Conservation (phyloP, 2,113 vertebrate genomes). For the Carlito syrichta region DNA sequence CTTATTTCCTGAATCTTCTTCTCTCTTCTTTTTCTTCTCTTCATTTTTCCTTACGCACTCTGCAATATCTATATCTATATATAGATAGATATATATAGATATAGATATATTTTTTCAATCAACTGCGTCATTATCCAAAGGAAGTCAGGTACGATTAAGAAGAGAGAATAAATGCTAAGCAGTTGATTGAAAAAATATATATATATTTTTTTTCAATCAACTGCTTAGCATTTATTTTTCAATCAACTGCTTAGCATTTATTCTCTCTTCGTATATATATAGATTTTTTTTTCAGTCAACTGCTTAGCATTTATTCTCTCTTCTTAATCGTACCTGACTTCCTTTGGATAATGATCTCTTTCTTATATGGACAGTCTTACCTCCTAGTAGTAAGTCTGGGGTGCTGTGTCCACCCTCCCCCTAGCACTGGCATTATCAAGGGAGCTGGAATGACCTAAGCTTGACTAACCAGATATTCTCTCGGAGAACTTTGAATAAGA, state of each 20-base stretch:
- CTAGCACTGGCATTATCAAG: background rate
- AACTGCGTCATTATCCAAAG: too few species aligned
- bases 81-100: too few species aligned
- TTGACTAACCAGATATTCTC: background rate
- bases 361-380: background rate
- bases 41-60: slow-evolving; percentile 16
- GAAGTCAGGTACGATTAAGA: too few species aligned
- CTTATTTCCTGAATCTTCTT: background rate
- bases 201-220: too few species aligned
- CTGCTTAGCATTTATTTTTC: too few species aligned
- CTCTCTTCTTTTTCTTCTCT: background rate
- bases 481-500: background rate
- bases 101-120: too few species aligned
- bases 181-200: too few species aligned
- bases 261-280: too few species aligned
- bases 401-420: background rate
- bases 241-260: too few species aligned
- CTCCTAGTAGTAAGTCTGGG: background rate
- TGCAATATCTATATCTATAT: too few species aligned
- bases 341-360: background rate
- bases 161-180: too few species aligned
- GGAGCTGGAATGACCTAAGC: background rate
- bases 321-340: background rate
- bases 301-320: background rate
- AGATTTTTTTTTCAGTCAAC: too few species aligned